Percentiles rank a stretch among this genome's conserved stretches.
Conservation (phyloP, 1,140 invertebrate genomes). For the Bombus picipes region DNA sequence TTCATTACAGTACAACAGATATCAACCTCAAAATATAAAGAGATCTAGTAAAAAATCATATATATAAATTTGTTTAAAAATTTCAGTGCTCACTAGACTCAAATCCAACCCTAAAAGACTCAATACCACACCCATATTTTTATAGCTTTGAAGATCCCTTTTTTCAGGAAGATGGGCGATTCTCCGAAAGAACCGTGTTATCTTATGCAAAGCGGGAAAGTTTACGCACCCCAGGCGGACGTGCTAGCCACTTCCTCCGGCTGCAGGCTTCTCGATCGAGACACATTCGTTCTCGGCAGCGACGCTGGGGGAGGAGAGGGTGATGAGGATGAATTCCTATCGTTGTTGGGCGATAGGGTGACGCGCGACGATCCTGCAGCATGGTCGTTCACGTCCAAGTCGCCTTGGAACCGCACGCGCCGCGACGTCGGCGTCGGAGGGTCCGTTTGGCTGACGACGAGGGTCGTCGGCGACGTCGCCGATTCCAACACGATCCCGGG, state of each 20-base stretch:
- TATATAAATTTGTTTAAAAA: neutral
- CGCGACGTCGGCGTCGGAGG: constrained; percentile 78
- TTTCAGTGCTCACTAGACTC: neutral
- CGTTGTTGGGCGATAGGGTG: constrained; percentile 75
- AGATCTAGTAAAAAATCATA: neutral
- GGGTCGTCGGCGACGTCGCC: constrained; percentile 69
- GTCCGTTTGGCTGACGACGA: constrained; percentile 64
- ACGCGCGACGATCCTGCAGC: constrained; percentile 69
- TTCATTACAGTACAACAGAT: neutral
- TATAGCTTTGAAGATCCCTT: too few relatives aligned
- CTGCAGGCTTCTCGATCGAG: constrained; percentile 78
- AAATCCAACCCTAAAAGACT: neutral
- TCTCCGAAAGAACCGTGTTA: neutral
- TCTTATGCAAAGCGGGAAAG: neutral
- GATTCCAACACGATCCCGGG: constrained; percentile 56
- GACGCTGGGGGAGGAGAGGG: constrained; percentile 79
- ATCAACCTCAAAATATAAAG: too few relatives aligned
- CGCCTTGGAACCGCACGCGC: constrained; percentile 87
- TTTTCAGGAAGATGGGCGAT: neutral
- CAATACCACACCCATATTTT: neutral
- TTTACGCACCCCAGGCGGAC: constrained; percentile 77
- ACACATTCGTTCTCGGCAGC: constrained; percentile 72
- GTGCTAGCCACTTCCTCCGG: constrained; percentile 79
- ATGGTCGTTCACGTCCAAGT: constrained; percentile 77
- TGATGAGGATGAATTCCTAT: constrained; percentile 75